phyloP scores from a whole-genome alignment of 1,140 invertebrate genomes.

The Mylabris phalerata region DNA sequence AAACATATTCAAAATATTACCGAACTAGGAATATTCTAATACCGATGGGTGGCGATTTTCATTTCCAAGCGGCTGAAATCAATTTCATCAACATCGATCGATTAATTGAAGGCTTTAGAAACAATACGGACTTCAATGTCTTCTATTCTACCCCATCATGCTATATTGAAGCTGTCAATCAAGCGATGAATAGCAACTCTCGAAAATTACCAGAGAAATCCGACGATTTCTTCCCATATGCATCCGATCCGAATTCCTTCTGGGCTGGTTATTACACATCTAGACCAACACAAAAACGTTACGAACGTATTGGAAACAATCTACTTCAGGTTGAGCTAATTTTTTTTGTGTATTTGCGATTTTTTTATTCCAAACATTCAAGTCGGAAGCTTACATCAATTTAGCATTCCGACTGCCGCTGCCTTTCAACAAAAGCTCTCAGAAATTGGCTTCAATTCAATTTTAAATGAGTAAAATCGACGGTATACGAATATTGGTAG shows the following conservation, averaged over 20 bases:
- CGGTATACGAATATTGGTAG: no score
- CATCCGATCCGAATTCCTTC: slow-evolving; percentile 58
- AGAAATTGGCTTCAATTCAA: no score
- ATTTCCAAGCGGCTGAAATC: slow-evolving; percentile 49
- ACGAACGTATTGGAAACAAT: slow-evolving; percentile 55
- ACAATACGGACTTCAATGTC: slow-evolving; percentile 54
- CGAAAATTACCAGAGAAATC: slow-evolving; percentile 51
- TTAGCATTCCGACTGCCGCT: background rate
- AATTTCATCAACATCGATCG: slow-evolving; percentile 66
- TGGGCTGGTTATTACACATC: slow-evolving; percentile 85
- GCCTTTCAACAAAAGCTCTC: no score
- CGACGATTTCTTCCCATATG: slow-evolving; percentile 74
- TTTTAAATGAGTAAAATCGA: no score
- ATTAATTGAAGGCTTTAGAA: slow-evolving; percentile 60
- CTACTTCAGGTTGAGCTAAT: slow-evolving; percentile 51
- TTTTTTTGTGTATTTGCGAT: background rate
- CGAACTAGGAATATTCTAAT: slow-evolving; percentile 29
- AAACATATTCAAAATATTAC: slow-evolving; percentile 15
- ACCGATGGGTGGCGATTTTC: slow-evolving; percentile 36
- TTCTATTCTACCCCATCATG: slow-evolving; percentile 74
- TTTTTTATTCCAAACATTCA: background rate
- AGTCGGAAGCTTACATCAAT: background rate
- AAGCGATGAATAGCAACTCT: slow-evolving; percentile 33
- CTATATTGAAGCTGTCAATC: slow-evolving; percentile 58
- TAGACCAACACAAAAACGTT: slow-evolving; percentile 58